Percentiles rank a stretch among this genome's conserved stretches.
Evolutionary conservation across 2,113 vertebrate genomes (phyloP).

Genomic region (Canis aureus): DNA sequence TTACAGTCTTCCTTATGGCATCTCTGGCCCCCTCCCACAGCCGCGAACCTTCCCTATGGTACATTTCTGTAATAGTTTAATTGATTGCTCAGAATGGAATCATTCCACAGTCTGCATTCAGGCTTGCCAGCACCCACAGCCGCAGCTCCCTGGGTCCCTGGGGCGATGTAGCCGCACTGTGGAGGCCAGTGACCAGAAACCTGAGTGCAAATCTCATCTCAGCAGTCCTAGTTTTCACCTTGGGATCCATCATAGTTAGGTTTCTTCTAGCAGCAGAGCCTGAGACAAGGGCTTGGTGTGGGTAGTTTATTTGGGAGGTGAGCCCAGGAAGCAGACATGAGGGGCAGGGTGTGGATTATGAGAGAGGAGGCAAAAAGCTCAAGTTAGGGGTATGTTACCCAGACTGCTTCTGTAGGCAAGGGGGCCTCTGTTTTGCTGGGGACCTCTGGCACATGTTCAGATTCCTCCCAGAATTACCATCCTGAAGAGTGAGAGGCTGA

Average conservation of each 20-base stretch:
- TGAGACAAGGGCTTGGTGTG: background rate
- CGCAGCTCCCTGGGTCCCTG: background rate
- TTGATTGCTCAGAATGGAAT: slow-evolving; percentile 29
- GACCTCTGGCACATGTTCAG: background rate
- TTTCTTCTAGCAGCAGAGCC: slow-evolving; percentile 22
- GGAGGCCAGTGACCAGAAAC: background rate
- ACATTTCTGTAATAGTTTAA: slow-evolving; percentile 26
- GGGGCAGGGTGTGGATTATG: rapidly evolving
- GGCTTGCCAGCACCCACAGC: background rate
- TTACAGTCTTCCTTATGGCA: slow-evolving; percentile 34
- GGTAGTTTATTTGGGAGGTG: background rate
- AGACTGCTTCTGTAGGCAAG: background rate
- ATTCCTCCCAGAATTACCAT: background rate
- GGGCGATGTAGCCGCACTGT: background rate
- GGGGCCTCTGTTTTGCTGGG: background rate
- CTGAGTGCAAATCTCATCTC: background rate
- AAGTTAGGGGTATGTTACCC: background rate
- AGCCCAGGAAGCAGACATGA: background rate
- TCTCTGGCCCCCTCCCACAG: background rate
- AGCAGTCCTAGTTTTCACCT: background rate
- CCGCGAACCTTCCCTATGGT: background rate
- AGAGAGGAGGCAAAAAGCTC: slow-evolving; percentile 8
- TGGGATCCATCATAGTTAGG: background rate
- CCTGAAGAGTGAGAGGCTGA: background rate
- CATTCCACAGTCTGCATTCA: background rate